Evolutionary conservation across 23 tunicate species (phyloP), one percentile per base, ranked within the genome.

Genomic region (Ciona savignyi): DNA sequence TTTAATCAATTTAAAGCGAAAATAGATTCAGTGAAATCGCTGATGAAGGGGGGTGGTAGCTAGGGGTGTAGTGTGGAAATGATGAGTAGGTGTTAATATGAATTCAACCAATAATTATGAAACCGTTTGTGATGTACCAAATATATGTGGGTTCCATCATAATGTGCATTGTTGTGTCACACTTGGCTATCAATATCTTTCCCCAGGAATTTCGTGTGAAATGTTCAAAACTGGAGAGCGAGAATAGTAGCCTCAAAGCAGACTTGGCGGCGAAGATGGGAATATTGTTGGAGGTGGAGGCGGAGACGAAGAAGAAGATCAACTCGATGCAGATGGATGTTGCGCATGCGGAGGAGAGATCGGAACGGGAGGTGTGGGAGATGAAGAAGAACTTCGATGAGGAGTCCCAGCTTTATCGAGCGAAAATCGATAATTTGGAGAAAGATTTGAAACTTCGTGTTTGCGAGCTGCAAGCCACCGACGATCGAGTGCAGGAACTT

Each of bases 401-500:
- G 4, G 87, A 82, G 30, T 27, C 29, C 21, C 25, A 31, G 4
- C 48, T 72, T 23, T 67, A 67, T n/a, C 32, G 27, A 6, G 34
- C 30, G 3, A 56, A 28, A 2, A 56, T 35, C 24, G 62, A 28
- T 0, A 1, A 25, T 3, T 65, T 86, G 25, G 81, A 79, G 30
- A 34, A 64, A 35, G 71, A 86, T 25, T 21, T 74, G 27, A 21
- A 33, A 0, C 32, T 33, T 2, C 34, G 68, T 21, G 35, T 70
- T 27, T 65, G 30, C 23, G 83, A 88, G 64, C 64, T 88, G 20
- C 3, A 27, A 4, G 56, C 74, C 9, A 73, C 80, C 20, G 96
- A 81, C 3, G 87, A 88, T 24, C 76, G 81, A 23, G 73, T 88
- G 21, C 96, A 88, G 49, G 87, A 81, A 34, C 51, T 88, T 0